Evolutionary conservation across 1,140 invertebrate genomes (phyloP).

Genomic region (Mesaphorura yosii): DNA sequence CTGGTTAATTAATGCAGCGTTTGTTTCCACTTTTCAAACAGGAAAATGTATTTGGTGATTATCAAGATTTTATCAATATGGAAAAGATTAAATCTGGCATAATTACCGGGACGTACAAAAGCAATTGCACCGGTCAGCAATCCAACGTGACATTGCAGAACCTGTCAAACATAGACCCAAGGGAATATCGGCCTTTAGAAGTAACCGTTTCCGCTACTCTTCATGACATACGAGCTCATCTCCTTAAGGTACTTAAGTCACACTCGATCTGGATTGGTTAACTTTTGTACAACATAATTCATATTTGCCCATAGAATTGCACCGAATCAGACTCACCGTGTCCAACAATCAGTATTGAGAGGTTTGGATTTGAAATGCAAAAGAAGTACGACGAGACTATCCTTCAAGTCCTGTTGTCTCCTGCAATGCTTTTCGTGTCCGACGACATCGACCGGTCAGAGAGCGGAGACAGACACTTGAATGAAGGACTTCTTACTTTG

Average conservation of each 20-base stretch:
- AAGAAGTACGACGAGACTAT: conserved; percentile 82
- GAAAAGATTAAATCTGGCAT: conserved; percentile 44
- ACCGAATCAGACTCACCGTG: conserved; percentile 74
- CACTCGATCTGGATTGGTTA: background rate
- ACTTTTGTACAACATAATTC: background rate
- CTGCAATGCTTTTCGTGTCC: conserved; percentile 66
- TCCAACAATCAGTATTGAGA: conserved; percentile 76
- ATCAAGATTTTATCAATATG: conserved; percentile 88
- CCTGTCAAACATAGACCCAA: conserved; percentile 76
- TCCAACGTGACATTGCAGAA: conserved; percentile 28
- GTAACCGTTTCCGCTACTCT: conserved; percentile 87
- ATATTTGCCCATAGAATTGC: conserved; percentile 52
- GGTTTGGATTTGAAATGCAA: conserved; percentile 93
- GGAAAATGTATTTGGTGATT: conserved; percentile 93
- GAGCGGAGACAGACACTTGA: conserved; percentile 58
- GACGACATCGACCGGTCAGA: conserved; percentile 54
- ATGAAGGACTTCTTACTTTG: conserved; percentile 77
- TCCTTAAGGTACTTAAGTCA: conserved; percentile 63
- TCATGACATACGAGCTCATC: conserved; percentile 87
- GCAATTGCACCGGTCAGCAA: conserved; percentile 7
- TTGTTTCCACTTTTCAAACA: conserved; percentile 33
- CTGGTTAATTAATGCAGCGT: background rate
- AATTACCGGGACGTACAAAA: conserved; percentile 18
- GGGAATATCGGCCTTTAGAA: conserved; percentile 74
- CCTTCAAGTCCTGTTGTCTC: conserved; percentile 79